Evolutionary conservation across 2,797 vertebrate species (phyloP).

Genomic region (Tragopan temminckii): DNA sequence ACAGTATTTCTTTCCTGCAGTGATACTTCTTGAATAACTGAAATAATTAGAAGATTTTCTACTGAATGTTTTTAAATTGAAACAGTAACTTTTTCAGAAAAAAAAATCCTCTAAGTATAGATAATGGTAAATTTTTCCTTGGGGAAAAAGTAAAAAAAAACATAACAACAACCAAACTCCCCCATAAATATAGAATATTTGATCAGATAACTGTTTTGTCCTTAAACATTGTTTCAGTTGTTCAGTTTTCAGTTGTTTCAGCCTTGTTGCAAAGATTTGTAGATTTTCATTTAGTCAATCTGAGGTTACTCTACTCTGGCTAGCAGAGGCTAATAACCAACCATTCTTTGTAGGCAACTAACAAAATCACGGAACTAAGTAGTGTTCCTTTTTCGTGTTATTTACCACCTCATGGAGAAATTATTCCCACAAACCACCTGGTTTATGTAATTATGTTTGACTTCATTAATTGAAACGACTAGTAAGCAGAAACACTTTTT

Average conservation of each 20-base stretch:
- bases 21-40: neutral
- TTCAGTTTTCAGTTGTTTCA: neutral
- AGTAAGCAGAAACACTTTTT: neutral
- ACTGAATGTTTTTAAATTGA: neutral
- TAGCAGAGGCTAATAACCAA: slow-evolving; percentile 7
- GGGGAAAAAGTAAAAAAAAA: too few species aligned
- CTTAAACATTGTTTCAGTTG: neutral
- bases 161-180: too few species aligned
- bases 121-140: neutral
- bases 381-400: neutral
- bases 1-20: neutral
- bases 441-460: slow-evolving; percentile 8
- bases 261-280: neutral
- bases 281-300: slow-evolving; percentile 18
- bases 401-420: neutral
- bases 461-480: neutral
- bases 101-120: neutral
- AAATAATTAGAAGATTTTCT: neutral
- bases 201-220: neutral
- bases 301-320: neutral
- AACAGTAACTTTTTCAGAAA: neutral
- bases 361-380: slow-evolving; percentile 3
- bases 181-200: neutral
- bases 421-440: neutral
- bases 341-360: neutral